These are phyloP conservation scores for Oopsacas minuta DNA, from an alignment of 37 sponge, comb jelly and placozoan genomes.

Conservation along the genomic window DNA sequence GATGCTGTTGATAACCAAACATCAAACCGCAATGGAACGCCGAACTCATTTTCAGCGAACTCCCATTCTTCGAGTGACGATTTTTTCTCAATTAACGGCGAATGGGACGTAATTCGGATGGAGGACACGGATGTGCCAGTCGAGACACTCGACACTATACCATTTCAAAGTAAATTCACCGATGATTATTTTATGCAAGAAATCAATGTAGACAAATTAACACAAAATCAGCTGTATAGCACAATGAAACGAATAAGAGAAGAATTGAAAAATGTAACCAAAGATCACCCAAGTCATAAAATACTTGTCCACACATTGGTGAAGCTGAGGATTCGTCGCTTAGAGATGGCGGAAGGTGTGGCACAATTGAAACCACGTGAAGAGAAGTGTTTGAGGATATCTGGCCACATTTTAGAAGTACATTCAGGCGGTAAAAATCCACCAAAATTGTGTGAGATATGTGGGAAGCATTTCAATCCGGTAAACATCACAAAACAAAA, in stretches of 20 bases:
- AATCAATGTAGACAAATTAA: not conserved
- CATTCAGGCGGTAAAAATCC: not conserved
- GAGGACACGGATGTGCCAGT: not conserved
- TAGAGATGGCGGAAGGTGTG: not conserved
- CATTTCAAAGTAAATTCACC: not conserved
- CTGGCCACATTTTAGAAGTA: not conserved
- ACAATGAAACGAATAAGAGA: not conserved
- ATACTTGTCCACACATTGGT: not conserved
- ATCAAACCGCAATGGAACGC: not conserved
- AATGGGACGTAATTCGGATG: not conserved
- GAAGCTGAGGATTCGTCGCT: not conserved
- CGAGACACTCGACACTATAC: not conserved
- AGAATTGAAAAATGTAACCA: not conserved
- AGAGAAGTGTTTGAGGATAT: not conserved
- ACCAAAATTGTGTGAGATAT: not conserved
- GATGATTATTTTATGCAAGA: constrained; percentile 2
- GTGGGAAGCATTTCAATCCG: not conserved
- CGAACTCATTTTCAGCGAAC: not conserved
- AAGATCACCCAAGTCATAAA: not conserved
- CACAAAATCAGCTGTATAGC: not conserved
- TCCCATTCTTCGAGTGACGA: not conserved
- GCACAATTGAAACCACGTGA: not conserved
- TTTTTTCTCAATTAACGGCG: not conserved
- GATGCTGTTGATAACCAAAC: not conserved
- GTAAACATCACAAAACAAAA: not conserved